A percentile compares a stretch with the other conserved stretches of the same genome.
These are phyloP conservation scores for Aphyosemion australe DNA, from an alignment of 2,113 vertebrate species.

Conservation along the genomic window DNA sequence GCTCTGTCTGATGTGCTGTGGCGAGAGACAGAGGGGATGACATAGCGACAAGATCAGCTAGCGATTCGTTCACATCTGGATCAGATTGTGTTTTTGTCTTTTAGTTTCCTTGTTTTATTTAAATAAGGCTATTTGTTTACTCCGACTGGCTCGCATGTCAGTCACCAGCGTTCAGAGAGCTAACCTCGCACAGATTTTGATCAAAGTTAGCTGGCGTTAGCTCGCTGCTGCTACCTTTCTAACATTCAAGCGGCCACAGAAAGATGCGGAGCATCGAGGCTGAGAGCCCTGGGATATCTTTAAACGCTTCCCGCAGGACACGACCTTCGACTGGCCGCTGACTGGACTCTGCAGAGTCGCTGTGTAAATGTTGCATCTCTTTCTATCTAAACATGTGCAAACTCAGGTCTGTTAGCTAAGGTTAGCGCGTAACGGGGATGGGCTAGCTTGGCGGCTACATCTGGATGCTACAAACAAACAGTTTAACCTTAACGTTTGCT, in stretches of 20 bases:
- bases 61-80: slow-evolving; percentile 18
- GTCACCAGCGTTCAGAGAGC: slow-evolving; percentile 30
- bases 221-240: slow-evolving; percentile 60
- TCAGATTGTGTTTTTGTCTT: background rate
- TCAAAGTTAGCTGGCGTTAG: slow-evolving; percentile 60
- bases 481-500: background rate
- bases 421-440: slow-evolving; percentile 12
- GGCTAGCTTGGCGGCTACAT: slow-evolving; percentile 24
- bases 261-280: slow-evolving; percentile 78
- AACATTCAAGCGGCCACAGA: slow-evolving; percentile 61
- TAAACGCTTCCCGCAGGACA: slow-evolving; percentile 60
- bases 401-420: slow-evolving; percentile 40
- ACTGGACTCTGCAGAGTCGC: slow-evolving; percentile 58
- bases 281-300: slow-evolving; percentile 70
- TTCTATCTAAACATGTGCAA: slow-evolving; percentile 46
- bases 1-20: slow-evolving; percentile 11
- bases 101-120: background rate
- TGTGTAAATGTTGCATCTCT: slow-evolving; percentile 61
- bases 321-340: slow-evolving; percentile 74
- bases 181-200: slow-evolving; percentile 47
- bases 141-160: background rate
- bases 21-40: slow-evolving; percentile 56
- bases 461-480: slow-evolving; percentile 73
- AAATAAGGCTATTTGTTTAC: background rate
- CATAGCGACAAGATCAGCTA: slow-evolving; percentile 45